Evolutionary conservation across 2,113 vertebrate genomes (phyloP), one percentile per base, ranked within the genome.

Genomic region (Rhynchomys soricoides): DNA sequence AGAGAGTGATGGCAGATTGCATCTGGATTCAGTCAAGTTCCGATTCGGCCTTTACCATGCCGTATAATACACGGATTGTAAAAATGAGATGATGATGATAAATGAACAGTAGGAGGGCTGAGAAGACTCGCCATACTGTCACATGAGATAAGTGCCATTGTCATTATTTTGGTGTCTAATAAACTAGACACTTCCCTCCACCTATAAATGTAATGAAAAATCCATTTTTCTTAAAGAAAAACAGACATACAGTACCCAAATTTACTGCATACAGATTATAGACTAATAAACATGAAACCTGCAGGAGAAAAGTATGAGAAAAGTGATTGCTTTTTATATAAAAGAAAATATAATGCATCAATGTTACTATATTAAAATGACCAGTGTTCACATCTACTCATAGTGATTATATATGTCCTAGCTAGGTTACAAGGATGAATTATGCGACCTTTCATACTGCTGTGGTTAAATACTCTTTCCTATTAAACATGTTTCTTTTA

Each of bases 351-450:
- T 31, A 78, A 1, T 43, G 71, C 82, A 78, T 3, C 40, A 64
- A 52, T 83, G 21, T 70, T 96, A 90, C 34, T 57, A 59, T 64
- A 55, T 40, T 96, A 73, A 90, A 89, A 93, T 89, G n/a, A 93
- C 75, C 10, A 79, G 45, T 57, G 24, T 43, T 88, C 77, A 90
- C 4, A 89, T 93, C 13, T 50, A 77, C 75, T 62, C 15, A 78
- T 73, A 34, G 40, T 45, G 86, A 89, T 91, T 79, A 48, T 75
- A n/a, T 31, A 82, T 15, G 9, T 8, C 22, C 57, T n/a, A 40
- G 9, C 5, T 48, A 90, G 74, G 64, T 68, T 40, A 86, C 45
- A 88, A 37, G 90, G 78, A 93, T n/a, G 24, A 73, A 1, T 52
- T 52, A 29, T 83, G 19, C 48, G 66, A 48, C 55, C 40, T 64